Percentiles rank a stretch among this genome's conserved stretches.
Evolutionary conservation across 1,140 invertebrate genomes (phyloP).

Genomic region (Gryon sp.): DNA sequence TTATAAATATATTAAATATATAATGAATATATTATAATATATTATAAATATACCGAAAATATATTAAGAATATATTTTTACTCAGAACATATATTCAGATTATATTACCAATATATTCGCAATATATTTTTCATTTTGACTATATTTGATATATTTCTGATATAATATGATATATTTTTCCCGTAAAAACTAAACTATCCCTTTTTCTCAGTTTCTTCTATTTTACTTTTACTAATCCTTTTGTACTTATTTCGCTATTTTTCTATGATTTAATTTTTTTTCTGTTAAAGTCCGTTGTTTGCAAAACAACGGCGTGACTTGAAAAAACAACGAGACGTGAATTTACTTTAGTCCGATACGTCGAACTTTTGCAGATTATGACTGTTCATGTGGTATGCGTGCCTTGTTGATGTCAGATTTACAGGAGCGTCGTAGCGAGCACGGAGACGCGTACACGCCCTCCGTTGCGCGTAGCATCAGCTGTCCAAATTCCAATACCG

Average conservation of each 20-base stretch:
- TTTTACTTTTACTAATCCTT: constrained; percentile 41
- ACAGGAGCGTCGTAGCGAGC: constrained; percentile 81
- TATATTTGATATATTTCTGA: too few species aligned
- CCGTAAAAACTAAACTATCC: too few species aligned
- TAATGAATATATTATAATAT: too few species aligned
- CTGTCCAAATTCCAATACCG: constrained; percentile 81
- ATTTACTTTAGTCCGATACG: constrained; percentile 66
- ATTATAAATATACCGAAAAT: too few species aligned
- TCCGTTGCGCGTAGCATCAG: constrained; percentile 78
- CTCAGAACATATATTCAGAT: too few species aligned
- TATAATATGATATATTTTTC: too few species aligned
- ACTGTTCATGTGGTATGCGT: constrained; percentile 79
- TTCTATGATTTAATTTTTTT: constrained; percentile 38
- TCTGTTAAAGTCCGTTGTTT: constrained; percentile 60
- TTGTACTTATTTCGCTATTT: too few species aligned
- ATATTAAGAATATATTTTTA: too few species aligned
- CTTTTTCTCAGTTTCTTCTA: too few species aligned
- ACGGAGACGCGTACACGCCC: constrained; percentile 70
- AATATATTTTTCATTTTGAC: constrained; percentile 17
- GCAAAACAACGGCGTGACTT: constrained; percentile 54
- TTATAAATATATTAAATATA: too few species aligned
- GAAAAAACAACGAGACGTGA: constrained; percentile 42
- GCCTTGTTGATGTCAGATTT: constrained; percentile 82
- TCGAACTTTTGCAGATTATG: constrained; percentile 76
- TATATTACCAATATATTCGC: constrained; percentile 20